Percentiles rank a stretch among this genome's conserved stretches.
Conservation (phyloP, 2,113 vertebrate species). For the Callithrix jacchus region DNA sequence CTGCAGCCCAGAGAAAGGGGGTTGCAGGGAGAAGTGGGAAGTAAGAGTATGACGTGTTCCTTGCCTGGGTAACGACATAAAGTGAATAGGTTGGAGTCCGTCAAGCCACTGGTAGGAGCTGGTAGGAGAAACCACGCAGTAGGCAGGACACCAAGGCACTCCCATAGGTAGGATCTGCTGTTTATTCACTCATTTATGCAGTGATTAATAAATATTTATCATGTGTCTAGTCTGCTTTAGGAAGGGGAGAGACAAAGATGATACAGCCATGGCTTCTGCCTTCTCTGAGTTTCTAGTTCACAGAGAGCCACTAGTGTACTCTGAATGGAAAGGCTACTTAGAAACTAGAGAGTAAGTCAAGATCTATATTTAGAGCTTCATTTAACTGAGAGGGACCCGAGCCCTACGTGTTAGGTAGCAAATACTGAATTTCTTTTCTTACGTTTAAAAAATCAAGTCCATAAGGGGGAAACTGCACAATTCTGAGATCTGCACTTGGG, state of each 20-base stretch:
- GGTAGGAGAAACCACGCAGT: fast-evolving
- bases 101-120: neutral
- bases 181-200: neutral
- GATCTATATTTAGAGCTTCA: neutral
- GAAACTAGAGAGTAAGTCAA: neutral
- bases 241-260: neutral
- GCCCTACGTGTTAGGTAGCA: neutral
- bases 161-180: neutral
- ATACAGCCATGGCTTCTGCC: neutral
- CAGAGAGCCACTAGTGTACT: neutral
- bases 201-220: neutral
- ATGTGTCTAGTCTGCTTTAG: neutral
- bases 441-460: neutral
- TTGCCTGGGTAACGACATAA: neutral
- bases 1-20: neutral
- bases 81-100: neutral
- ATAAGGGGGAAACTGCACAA: neutral
- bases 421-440: neutral
- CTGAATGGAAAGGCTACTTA: neutral
- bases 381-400: neutral
- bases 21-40: neutral
- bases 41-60: neutral
- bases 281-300: neutral
- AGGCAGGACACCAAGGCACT: neutral
- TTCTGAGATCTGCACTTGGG: neutral